phyloP scores from a whole-genome alignment of 2,113 vertebrate species.

The Bucco capensis region DNA sequence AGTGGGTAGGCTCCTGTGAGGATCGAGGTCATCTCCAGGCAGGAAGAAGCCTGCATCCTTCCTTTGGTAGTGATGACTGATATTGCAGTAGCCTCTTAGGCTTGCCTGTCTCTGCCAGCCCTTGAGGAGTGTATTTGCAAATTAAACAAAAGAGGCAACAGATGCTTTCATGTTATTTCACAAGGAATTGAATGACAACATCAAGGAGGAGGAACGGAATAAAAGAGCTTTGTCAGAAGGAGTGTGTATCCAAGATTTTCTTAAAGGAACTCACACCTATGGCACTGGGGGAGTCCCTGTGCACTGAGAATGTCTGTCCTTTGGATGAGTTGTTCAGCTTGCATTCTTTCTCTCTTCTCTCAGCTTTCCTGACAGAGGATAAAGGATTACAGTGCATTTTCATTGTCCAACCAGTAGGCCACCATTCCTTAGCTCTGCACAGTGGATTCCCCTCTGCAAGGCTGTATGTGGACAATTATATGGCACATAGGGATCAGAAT shows the following conservation, averaged over 20 bases:
- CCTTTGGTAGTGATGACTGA: neutral
- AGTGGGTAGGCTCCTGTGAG: neutral
- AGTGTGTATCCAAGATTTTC: neutral
- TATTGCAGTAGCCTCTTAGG: neutral
- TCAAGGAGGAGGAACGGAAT: neutral
- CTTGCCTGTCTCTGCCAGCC: neutral
- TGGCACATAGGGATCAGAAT: neutral
- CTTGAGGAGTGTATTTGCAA: neutral
- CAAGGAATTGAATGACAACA: neutral
- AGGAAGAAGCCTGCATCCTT: neutral
- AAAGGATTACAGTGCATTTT: neutral
- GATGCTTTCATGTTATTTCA: constrained; percentile 16
- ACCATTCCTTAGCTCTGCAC: neutral
- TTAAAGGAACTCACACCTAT: neutral
- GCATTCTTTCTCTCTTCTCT: neutral
- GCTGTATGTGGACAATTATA: neutral
- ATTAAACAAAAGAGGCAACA: constrained; percentile 14
- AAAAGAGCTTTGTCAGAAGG: neutral
- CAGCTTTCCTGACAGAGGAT: neutral
- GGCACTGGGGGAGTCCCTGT: neutral
- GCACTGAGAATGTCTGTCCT: neutral
- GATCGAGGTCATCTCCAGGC: neutral
- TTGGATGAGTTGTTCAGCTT: neutral
- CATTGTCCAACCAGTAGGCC: neutral
- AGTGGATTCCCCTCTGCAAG: neutral